Evolutionary conservation across 2,797 vertebrate species (phyloP), one percentile per base, ranked within the genome.

Genomic region (Alosa sapidissima): DNA sequence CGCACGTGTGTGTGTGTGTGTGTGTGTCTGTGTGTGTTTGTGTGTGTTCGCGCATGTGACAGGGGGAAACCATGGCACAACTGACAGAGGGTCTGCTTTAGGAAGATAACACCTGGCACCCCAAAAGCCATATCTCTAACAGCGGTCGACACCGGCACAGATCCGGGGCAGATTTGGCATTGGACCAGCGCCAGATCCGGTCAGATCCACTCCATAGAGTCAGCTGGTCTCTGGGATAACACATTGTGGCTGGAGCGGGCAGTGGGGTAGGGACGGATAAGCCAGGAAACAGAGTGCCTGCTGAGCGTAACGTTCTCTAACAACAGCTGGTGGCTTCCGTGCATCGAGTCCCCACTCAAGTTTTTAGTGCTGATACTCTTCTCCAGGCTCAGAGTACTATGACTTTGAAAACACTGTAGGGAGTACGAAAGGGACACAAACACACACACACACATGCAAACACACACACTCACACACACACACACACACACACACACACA

Each of bases 101-200:
- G 86, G 54, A 81, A 89, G 90, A 92, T 90, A 90, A 90, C 81
- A 81, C 81, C 65, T 45, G 28, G 78, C 81, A 62, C 54, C 81
- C 82, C 54, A 55, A 84, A 89, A 45, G 82, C 54, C 85, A 82
- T 83, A 89, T 78, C 60, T 65, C 60, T 2, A n/a, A 11, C 60
- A 65, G 60, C 60, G 10, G 60, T 28, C 72, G 16, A 8, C 19
- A 19, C 72, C 41, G 5, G 41, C 6, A 6, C 16, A 14, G 68
- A 75, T 36, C 14, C 16, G 33, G 68, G 4, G 13, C 5, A 41
- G 13, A 45, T 75, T 75, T 45, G 68, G 36, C 7, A 41, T 11
- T 75, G 36, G 36, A 75, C 3, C 68, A 75, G 13, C 5, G 68
- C 14, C 68, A 75, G 68, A 16, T 75, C 68, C 2, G 11, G 36